phyloP scores from a whole-genome alignment of 2,113 vertebrate genomes.

The Bambusicola thoracicus region DNA sequence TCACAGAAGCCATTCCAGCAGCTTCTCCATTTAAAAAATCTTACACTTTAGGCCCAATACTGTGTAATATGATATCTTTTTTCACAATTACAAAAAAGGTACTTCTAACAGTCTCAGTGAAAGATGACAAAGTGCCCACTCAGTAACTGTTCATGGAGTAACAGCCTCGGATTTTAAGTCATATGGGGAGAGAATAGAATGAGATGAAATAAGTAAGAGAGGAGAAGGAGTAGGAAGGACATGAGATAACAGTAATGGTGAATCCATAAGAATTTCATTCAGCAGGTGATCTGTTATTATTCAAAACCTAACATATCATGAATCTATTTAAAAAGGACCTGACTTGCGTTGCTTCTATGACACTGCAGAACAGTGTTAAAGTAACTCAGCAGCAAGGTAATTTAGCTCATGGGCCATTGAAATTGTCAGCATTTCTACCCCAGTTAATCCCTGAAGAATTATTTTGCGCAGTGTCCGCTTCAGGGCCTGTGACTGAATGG shows the following conservation, averaged over 20 bases:
- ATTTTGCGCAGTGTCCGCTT: neutral
- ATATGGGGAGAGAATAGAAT: neutral
- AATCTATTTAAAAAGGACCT: neutral
- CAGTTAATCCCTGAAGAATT: neutral
- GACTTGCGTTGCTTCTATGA: neutral
- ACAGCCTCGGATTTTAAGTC: neutral
- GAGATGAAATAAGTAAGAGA: neutral
- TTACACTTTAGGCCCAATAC: neutral
- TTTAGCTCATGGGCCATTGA: neutral
- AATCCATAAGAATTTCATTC: neutral
- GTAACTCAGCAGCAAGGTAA: neutral
- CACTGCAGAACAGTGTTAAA: neutral
- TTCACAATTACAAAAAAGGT: neutral
- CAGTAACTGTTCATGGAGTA: neutral
- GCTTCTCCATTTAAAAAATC: neutral
- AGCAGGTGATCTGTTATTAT: neutral
- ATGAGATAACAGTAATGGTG: neutral
- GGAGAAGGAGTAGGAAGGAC: neutral
- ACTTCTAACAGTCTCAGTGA: neutral
- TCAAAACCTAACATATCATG: neutral
- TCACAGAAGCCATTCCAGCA: neutral
- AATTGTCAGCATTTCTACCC: neutral
- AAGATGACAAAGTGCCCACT: neutral
- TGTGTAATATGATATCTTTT: neutral
- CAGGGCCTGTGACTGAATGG: neutral